Evolutionary conservation across 2,113 vertebrate genomes (phyloP).

Genomic region (Climacteris rufus): DNA sequence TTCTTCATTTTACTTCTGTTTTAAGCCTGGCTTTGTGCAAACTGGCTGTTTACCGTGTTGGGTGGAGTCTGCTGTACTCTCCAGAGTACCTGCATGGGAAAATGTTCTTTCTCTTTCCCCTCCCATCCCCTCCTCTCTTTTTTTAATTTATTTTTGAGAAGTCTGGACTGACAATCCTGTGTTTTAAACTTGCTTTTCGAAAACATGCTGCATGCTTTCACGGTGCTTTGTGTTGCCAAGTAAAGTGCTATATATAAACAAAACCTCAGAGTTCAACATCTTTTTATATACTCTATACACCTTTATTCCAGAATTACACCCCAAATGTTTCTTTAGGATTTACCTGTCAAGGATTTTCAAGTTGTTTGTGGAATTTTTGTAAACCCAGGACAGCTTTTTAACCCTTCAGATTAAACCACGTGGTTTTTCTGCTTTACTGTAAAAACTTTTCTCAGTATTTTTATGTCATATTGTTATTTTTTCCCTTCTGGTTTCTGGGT

Average conservation of each 20-base stretch:
- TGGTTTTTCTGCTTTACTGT: background rate
- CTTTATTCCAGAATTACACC: background rate
- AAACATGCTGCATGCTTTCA: background rate
- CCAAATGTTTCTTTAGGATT: background rate
- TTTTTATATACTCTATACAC: background rate
- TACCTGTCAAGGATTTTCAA: background rate
- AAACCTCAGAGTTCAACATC: background rate
- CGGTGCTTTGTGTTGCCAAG: background rate
- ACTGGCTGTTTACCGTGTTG: background rate
- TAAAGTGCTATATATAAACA: background rate
- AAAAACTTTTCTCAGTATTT: background rate
- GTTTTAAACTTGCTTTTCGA: background rate
- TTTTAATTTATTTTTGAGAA: background rate
- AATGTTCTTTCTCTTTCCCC: background rate
- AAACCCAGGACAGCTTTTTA: background rate
- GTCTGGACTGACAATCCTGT: background rate
- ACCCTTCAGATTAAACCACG: background rate
- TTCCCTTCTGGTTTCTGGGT: background rate
- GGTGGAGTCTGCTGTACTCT: background rate
- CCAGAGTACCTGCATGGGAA: background rate
- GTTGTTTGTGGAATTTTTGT: background rate
- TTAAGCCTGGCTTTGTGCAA: background rate
- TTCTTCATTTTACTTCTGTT: slow-evolving; percentile 36
- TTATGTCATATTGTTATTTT: background rate
- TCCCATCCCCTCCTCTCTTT: background rate